These are phyloP conservation scores for Drosophila nr. perissopoda DNA, from an alignment of 2,888 invertebrate genomes.

Conservation along the genomic window DNA sequence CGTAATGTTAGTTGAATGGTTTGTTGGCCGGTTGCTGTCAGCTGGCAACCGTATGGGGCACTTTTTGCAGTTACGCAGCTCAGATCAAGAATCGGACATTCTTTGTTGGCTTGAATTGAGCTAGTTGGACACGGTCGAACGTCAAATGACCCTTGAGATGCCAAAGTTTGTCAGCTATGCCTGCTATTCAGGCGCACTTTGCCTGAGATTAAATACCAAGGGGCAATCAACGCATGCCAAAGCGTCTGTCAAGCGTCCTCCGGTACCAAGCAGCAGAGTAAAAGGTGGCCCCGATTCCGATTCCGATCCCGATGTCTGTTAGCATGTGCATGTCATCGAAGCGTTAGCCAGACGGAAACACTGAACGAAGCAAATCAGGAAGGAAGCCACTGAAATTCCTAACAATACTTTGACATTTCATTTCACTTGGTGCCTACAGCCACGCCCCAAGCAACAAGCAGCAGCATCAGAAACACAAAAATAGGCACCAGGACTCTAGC, in stretches of 20 bases:
- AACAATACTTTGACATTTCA: conserved; percentile 65
- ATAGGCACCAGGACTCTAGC: conserved; percentile 1
- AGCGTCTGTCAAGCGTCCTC: conserved; percentile 41
- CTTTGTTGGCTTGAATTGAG: conserved; percentile 7
- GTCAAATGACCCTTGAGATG: conserved; percentile 33
- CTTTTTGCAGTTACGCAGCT: not conserved
- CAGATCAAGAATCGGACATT: not conserved
- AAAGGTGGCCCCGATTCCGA: conserved; percentile 8
- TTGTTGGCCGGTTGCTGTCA: not conserved
- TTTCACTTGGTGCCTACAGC: conserved; percentile 33
- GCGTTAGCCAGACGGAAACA: conserved; percentile 35
- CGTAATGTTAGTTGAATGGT: not conserved
- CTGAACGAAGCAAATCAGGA: conserved; percentile 60
- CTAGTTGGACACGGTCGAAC: conserved; percentile 21
- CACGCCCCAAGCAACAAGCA: conserved; percentile 8
- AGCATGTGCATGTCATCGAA: conserved; percentile 37
- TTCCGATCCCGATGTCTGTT: conserved; percentile 14
- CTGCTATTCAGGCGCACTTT: conserved; percentile 31
- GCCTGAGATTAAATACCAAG: conserved; percentile 71
- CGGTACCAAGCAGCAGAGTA: conserved; percentile 3
- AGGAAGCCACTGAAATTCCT: conserved; percentile 57
- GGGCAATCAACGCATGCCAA: conserved; percentile 72
- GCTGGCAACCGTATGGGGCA: not conserved
- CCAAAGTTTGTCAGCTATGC: conserved; percentile 30
- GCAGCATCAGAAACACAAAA: conserved; percentile 7